Evolutionary conservation across 2,888 invertebrate species (phyloP), one percentile per base, ranked within the genome.

Genomic region (Lepidochrysops patricia): DNA sequence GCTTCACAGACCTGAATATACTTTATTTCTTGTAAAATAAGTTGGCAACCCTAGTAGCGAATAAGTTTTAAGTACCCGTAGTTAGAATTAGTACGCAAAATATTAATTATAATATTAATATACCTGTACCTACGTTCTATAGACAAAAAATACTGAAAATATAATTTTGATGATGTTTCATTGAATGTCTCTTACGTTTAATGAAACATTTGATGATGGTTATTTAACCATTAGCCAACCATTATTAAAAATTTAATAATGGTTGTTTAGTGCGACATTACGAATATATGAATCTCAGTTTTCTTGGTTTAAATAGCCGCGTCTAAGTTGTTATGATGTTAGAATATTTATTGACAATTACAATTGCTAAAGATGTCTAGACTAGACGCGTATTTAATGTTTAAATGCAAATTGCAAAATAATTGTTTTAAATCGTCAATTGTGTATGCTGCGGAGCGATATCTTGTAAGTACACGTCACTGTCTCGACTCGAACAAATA

Each of bases 261-360:
- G 63, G 67, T 66, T 58, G 57, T 66, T 66, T 67, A 67, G 63
- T 64, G 64, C 60, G 65, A 66, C 67, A 64, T 62, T 48, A 61
- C 59, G 61, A 65, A 65, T 64, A 65, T 65, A 64, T 66, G 66
- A 65, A 60, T 57, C 29, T 56, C 57, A 27, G 57, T 63, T 64
- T 66, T 66, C 66, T 65, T 66, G 65, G 66, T 64, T 60, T 57
- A 52, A 27, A 49, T 58, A 37, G 29, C 37, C 57, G 35, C 19
- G 34, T 52, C 27, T 13, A 13, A 26, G 26, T 26, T 2, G 54
- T 15, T 23, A 19, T 54, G 29, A 54, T 32, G 32, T 32, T 54
- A 19, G 54, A 23, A 54, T 54, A 54, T 54, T 54, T 54, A 32
- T 54, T 54, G 27, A 29, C 32, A 32, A 32, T 54, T 54, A 54